Evolutionary conservation across 1,140 invertebrate genomes (phyloP).

Genomic region (Zelostemma sp.): DNA sequence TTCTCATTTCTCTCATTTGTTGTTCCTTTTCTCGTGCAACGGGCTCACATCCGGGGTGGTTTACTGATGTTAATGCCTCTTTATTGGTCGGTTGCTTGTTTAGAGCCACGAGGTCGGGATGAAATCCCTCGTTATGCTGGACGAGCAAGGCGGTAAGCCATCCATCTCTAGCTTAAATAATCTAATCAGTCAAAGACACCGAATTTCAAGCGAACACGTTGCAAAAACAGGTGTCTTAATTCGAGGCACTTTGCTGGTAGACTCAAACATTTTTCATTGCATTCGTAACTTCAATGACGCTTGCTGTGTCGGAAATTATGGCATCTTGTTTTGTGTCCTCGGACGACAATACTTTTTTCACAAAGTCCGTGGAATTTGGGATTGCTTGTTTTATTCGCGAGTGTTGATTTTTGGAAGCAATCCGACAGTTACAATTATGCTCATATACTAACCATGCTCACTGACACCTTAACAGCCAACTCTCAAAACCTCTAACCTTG

Average conservation of each 20-base stretch:
- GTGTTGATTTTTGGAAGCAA: slow-evolving; percentile 27
- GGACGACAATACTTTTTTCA: too few relatives aligned
- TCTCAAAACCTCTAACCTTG: slow-evolving; percentile 41
- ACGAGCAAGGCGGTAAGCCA: slow-evolving; percentile 94
- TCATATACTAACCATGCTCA: slow-evolving; percentile 54
- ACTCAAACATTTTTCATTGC: too few relatives aligned
- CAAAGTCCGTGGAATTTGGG: too few relatives aligned
- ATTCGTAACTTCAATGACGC: too few relatives aligned
- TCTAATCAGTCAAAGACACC: slow-evolving; percentile 42
- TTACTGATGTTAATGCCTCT: slow-evolving; percentile 63
- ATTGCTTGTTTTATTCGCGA: too few relatives aligned
- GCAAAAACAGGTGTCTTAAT: background rate
- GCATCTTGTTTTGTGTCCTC: too few relatives aligned
- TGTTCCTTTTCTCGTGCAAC: slow-evolving; percentile 30
- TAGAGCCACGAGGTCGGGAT: slow-evolving; percentile 95
- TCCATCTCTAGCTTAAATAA: slow-evolving; percentile 55
- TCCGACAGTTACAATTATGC: slow-evolving; percentile 8
- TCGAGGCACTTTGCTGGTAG: too few relatives aligned
- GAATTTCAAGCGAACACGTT: background rate
- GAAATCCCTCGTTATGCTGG: slow-evolving; percentile 95
- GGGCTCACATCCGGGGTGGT: slow-evolving; percentile 44
- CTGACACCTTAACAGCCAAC: slow-evolving; percentile 59
- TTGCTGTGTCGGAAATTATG: too few relatives aligned
- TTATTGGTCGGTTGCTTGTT: slow-evolving; percentile 73
- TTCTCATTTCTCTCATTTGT: slow-evolving; percentile 21